Conservation (phyloP, 1,140 invertebrate genomes). For the Papilio polyxenes region DNA sequence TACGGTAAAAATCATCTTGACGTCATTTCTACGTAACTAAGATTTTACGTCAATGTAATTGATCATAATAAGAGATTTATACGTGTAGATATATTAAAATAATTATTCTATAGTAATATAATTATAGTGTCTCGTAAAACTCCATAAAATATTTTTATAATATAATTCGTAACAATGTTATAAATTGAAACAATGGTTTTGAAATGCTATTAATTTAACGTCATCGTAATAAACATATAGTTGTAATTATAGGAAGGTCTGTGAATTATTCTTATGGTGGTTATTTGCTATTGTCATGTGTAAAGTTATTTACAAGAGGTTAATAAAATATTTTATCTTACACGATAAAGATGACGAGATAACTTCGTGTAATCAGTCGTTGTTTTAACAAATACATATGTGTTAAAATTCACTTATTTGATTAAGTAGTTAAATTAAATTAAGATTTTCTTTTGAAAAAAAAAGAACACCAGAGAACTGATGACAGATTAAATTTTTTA, state of each 20-base stretch:
- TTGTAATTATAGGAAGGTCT: background rate
- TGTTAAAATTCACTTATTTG: background rate
- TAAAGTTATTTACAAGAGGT: background rate
- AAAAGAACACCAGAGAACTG: too few relatives aligned
- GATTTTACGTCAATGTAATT: constrained; percentile 10
- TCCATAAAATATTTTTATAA: background rate
- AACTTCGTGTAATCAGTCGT: background rate
- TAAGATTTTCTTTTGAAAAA: too few relatives aligned
- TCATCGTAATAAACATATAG: background rate
- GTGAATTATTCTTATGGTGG: background rate
- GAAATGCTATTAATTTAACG: background rate
- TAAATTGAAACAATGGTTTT: background rate
- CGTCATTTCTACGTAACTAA: background rate
- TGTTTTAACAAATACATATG: background rate
- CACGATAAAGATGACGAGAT: background rate
- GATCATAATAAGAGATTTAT: background rate
- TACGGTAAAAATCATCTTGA: background rate
- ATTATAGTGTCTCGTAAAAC: background rate
- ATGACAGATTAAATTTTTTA: too few relatives aligned
- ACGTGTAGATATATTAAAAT: background rate
- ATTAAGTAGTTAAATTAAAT: too few relatives aligned
- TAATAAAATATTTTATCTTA: constrained; percentile 6
- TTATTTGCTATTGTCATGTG: background rate
- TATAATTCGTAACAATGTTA: background rate
- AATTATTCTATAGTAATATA: background rate